Evolutionary conservation across 2,888 invertebrate genomes (phyloP).

Genomic region (Gandaritis pyraliata): DNA sequence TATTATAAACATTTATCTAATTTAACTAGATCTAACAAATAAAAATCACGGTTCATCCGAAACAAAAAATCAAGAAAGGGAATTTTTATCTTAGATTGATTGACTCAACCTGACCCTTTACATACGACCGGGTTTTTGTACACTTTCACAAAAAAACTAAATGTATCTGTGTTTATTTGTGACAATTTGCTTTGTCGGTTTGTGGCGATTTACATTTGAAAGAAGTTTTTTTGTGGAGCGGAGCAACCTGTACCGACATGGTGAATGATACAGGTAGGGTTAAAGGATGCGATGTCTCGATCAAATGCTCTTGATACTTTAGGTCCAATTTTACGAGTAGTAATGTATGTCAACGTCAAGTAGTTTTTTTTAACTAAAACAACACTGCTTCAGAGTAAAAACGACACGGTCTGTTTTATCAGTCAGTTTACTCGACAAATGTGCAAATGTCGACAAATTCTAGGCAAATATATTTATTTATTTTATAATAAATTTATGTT

Average conservation of each 20-base stretch:
- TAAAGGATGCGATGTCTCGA: conserved; percentile 53
- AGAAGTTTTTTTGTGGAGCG: conserved; percentile 68
- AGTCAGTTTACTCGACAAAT: too few species aligned
- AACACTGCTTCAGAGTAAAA: too few species aligned
- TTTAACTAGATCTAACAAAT: conserved; percentile 48
- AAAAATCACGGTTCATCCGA: conserved; percentile 71
- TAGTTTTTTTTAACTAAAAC: too few species aligned
- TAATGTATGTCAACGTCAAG: not conserved
- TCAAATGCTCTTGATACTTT: conserved; percentile 60
- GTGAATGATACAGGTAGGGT: conserved; percentile 79
- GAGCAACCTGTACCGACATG: conserved; percentile 79
- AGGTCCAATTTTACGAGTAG: not conserved
- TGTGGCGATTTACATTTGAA: conserved; percentile 82
- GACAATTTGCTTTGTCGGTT: conserved; percentile 85
- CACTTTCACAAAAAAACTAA: conserved; percentile 75
- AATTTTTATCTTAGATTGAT: conserved; percentile 82
- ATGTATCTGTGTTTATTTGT: conserved; percentile 84
- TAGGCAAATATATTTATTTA: too few species aligned
- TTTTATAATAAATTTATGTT: too few species aligned
- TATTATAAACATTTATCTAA: conserved; percentile 1
- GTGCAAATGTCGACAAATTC: too few species aligned
- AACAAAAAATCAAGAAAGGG: conserved; percentile 76
- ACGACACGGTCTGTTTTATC: too few species aligned
- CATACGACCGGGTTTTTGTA: conserved; percentile 74
- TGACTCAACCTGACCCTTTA: conserved; percentile 80